Evolutionary conservation across 2,113 vertebrate genomes (phyloP).

Genomic region (Ammodramus savannarum): DNA sequence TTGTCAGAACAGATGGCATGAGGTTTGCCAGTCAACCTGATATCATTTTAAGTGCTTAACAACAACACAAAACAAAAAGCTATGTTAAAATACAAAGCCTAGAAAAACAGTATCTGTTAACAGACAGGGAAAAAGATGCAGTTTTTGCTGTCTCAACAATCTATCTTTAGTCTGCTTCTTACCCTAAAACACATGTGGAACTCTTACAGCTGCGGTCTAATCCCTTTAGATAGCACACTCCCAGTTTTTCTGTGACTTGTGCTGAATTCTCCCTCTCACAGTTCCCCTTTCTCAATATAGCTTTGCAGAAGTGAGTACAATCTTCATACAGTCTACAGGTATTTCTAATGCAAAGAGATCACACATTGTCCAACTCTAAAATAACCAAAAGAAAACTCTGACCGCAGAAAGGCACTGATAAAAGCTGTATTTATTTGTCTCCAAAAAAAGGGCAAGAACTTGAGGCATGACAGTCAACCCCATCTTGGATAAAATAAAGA

Average conservation of each 20-base stretch:
- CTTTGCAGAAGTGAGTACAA: not conserved
- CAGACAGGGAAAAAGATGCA: accelerated
- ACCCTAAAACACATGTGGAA: not conserved
- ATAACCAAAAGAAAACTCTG: not conserved
- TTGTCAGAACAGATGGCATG: not conserved
- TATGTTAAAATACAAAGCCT: not conserved
- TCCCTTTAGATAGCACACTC: accelerated
- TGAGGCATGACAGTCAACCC: not conserved
- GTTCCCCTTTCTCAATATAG: not conserved
- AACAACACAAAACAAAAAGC: not conserved
- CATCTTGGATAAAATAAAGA: not conserved
- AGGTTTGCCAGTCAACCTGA: not conserved
- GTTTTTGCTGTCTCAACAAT: not conserved
- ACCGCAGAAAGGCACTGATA: not conserved
- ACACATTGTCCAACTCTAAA: not conserved
- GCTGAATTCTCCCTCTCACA: not conserved
- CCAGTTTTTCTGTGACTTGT: not conserved
- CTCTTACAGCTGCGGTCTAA: not conserved
- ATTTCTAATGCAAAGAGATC: not conserved
- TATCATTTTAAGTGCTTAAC: not conserved
- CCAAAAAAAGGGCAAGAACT: not conserved
- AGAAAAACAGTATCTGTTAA: not conserved
- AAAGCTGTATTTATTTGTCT: not conserved
- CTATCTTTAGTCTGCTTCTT: not conserved
- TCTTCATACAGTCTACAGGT: not conserved